Evolutionary conservation across 1,140 invertebrate species (phyloP).

Genomic region (Orchesella cincta): DNA sequence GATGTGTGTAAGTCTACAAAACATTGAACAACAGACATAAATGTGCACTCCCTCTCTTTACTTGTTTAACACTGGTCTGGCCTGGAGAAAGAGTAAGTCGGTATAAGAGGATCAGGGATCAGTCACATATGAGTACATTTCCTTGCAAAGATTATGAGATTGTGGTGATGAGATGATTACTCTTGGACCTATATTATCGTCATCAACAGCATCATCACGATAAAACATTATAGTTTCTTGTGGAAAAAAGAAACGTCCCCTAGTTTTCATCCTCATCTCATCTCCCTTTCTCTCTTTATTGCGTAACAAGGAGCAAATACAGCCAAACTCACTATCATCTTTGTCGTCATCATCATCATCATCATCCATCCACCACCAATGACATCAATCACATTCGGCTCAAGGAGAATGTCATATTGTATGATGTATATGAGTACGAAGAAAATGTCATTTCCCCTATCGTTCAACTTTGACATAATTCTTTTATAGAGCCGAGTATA

Average conservation of each 20-base stretch:
- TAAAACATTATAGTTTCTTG: not conserved
- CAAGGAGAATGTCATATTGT: conserved; percentile 17
- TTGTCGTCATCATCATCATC: not conserved
- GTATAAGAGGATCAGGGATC: too few species aligned
- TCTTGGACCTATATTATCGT: not conserved
- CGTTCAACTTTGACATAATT: conserved; percentile 29
- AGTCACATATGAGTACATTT: not conserved
- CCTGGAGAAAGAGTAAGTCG: too few species aligned
- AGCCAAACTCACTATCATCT: not conserved
- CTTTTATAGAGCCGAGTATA: conserved; percentile 3
- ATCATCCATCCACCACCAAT: conserved; percentile 9
- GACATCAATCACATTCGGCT: conserved; percentile 27
- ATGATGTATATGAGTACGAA: conserved; percentile 19
- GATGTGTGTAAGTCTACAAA: too few species aligned
- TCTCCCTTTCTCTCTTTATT: not conserved
- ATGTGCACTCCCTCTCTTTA: too few species aligned
- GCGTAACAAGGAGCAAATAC: conserved; percentile 12
- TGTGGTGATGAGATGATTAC: not conserved
- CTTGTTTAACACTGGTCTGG: too few species aligned
- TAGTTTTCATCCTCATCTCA: too few species aligned
- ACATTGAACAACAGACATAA: too few species aligned
- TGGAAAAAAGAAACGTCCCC: not conserved
- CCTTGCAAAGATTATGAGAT: not conserved
- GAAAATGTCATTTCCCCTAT: conserved; percentile 28
- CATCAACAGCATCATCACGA: not conserved